Evolutionary conservation across 2,888 invertebrate genomes (phyloP).

Genomic region (Carabus problematicus): DNA sequence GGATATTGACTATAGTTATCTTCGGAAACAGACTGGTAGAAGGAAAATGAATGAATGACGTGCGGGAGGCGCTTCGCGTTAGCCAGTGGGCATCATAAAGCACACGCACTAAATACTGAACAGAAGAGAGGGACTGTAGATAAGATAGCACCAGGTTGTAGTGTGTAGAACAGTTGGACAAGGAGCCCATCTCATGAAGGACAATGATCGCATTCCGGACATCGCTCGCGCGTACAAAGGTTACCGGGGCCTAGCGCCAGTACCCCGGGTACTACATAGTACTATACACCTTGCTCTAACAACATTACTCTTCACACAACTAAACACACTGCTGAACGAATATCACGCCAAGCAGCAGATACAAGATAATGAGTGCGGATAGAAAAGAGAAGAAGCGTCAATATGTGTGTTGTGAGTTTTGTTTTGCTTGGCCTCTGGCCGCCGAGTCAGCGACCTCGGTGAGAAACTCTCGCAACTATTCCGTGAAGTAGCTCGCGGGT

Average conservation of each 20-base stretch:
- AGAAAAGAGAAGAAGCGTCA: conserved; percentile 51
- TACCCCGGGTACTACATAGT: not conserved
- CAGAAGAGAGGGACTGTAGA: not conserved
- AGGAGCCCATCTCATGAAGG: not conserved
- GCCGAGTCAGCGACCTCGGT: conserved; percentile 60
- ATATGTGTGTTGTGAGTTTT: conserved; percentile 54
- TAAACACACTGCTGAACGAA: conserved; percentile 28
- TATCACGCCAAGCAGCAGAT: conserved; percentile 37
- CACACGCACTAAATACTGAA: conserved; percentile 29
- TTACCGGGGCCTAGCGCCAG: not conserved
- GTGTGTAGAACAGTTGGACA: too few species aligned
- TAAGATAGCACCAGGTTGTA: not conserved
- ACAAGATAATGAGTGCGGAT: conserved; percentile 44
- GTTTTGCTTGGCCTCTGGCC: conserved; percentile 59
- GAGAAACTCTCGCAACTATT: conserved; percentile 52
- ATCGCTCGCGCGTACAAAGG: conserved; percentile 14
- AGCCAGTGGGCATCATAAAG: conserved; percentile 18
- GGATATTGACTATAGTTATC: conserved; percentile 2
- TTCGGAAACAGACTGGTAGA: not conserved
- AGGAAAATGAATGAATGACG: conserved; percentile 35
- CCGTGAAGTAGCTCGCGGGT: conserved; percentile 41
- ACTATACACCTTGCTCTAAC: not conserved
- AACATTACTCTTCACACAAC: conserved; percentile 15
- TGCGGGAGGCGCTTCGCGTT: conserved; percentile 7
- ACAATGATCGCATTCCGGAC: conserved; percentile 32